These are phyloP conservation scores for Beroe ovata DNA, from an alignment of 37 sponge, comb jelly and placozoan genomes.

Conservation along the genomic window DNA sequence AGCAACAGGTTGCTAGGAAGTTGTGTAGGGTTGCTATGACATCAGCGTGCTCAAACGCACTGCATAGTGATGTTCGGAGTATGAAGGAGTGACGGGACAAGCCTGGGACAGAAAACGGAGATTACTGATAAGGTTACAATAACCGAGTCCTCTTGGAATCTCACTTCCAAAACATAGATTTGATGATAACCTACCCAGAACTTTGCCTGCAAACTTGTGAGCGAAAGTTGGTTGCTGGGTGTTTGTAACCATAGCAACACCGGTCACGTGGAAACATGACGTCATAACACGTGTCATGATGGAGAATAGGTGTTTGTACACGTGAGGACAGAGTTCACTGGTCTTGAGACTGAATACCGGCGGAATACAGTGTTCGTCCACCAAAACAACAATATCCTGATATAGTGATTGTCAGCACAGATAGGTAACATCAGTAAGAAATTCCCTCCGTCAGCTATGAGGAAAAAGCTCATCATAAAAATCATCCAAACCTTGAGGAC, in stretches of 20 bases:
- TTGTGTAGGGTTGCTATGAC: slow-evolving; percentile 6
- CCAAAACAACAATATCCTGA: slow-evolving; percentile 19
- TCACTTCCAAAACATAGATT: too few relatives aligned
- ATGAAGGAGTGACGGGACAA: slow-evolving; percentile 1
- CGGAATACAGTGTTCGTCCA: slow-evolving; percentile 38
- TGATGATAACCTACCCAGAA: too few relatives aligned
- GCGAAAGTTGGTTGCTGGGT: background rate
- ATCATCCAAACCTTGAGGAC: background rate
- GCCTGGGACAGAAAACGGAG: too few relatives aligned
- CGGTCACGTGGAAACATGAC: background rate
- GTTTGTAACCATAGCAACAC: background rate
- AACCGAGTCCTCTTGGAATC: too few relatives aligned
- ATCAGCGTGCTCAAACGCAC: slow-evolving; percentile 18
- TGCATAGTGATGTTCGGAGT: slow-evolving; percentile 5
- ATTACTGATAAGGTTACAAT: too few relatives aligned
- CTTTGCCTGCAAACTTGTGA: background rate
- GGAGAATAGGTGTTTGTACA: slow-evolving; percentile 55
- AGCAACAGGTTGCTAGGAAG: slow-evolving; percentile 20
- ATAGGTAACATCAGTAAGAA: too few relatives aligned
- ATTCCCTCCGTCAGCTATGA: too few relatives aligned
- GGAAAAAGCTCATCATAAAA: too few relatives aligned
- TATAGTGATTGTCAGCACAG: too few relatives aligned
- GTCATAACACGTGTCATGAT: slow-evolving; percentile 17
- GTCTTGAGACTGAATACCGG: slow-evolving; percentile 21
- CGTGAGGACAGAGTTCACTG: background rate